A percentile compares a stretch with the other conserved stretches of the same genome.
Conservation (phyloP, 2,113 vertebrate species). For the Choloepus hoffmanni region DNA sequence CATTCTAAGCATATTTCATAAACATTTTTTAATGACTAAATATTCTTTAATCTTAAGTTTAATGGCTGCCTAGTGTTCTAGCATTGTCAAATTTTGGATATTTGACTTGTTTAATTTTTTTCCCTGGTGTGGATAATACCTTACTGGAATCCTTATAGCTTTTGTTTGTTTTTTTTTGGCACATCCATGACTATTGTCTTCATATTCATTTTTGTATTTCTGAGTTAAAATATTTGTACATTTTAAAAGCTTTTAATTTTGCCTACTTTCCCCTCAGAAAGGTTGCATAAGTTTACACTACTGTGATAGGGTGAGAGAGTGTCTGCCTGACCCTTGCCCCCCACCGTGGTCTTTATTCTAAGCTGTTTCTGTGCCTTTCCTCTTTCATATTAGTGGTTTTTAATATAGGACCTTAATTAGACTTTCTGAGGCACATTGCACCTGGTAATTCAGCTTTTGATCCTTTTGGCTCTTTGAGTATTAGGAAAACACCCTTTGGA, state of each 20-base stretch:
- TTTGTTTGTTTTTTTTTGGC: not conserved
- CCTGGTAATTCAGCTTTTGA: not conserved
- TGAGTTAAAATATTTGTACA: not conserved
- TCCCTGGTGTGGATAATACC: not conserved
- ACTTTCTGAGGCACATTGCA: not conserved
- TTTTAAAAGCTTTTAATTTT: conserved; percentile 50
- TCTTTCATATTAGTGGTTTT: not conserved
- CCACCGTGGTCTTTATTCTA: not conserved
- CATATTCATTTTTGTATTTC: conserved; percentile 48
- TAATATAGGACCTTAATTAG: not conserved
- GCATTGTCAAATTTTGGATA: conserved; percentile 2
- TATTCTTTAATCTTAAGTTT: not conserved
- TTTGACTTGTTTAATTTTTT: conserved; percentile 35
- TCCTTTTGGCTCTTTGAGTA: not conserved
- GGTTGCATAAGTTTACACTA: not conserved
- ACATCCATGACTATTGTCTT: not conserved
- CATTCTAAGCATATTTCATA: not conserved
- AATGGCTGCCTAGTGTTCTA: not conserved
- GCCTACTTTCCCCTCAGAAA: not conserved
- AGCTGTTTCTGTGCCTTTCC: not conserved
- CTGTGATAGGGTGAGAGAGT: not conserved
- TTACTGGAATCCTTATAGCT: not conserved
- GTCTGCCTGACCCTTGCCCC: not conserved
- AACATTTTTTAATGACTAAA: not conserved
- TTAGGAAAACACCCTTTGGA: conserved; percentile 26